Evolutionary conservation across 2,888 invertebrate species (phyloP).

Genomic region (Drosophila monieri): DNA sequence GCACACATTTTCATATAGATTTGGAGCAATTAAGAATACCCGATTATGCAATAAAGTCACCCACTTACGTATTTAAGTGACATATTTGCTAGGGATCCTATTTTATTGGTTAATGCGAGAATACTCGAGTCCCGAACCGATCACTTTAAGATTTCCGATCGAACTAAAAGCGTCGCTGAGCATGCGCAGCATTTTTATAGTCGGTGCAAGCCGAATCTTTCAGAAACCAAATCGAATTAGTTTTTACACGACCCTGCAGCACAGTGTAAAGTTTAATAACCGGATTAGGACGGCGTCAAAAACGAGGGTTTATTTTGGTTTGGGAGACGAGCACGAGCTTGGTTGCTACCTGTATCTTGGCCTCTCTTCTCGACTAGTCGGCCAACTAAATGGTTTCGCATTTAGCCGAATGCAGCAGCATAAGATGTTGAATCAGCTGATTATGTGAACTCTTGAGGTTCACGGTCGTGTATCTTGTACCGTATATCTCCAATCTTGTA

Average conservation of each 20-base stretch:
- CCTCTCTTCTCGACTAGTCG: slow-evolving; percentile 9
- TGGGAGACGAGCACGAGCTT: slow-evolving; percentile 35
- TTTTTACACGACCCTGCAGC: slow-evolving; percentile 31
- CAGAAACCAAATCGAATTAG: slow-evolving; percentile 39
- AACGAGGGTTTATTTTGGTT: slow-evolving; percentile 54
- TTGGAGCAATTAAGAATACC: slow-evolving; percentile 22
- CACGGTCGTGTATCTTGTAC: slow-evolving; percentile 54
- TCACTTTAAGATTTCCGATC: slow-evolving; percentile 46
- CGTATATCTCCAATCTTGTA: slow-evolving; percentile 11
- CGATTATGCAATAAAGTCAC: slow-evolving; percentile 11
- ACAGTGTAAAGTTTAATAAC: slow-evolving; percentile 75
- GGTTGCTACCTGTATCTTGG: slow-evolving; percentile 10
- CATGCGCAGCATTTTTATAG: slow-evolving; percentile 64
- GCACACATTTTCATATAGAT: slow-evolving; percentile 13
- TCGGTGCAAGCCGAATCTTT: slow-evolving; percentile 18
- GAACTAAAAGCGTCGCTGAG: slow-evolving; percentile 73
- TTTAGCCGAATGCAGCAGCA: slow-evolving; percentile 41
- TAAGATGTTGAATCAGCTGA: slow-evolving; percentile 33
- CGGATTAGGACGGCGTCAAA: slow-evolving; percentile 65
- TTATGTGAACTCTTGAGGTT: slow-evolving; percentile 59
- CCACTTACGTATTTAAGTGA: slow-evolving; percentile 36
- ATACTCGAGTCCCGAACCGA: slow-evolving; percentile 24
- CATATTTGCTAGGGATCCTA: slow-evolving; percentile 15
- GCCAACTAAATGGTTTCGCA: slow-evolving; percentile 49
- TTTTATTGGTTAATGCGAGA: slow-evolving; percentile 7